Base-by-base conservation (phyloP, 2,113 vertebrate genomes). In the Coreoperca whiteheadi region DNA sequence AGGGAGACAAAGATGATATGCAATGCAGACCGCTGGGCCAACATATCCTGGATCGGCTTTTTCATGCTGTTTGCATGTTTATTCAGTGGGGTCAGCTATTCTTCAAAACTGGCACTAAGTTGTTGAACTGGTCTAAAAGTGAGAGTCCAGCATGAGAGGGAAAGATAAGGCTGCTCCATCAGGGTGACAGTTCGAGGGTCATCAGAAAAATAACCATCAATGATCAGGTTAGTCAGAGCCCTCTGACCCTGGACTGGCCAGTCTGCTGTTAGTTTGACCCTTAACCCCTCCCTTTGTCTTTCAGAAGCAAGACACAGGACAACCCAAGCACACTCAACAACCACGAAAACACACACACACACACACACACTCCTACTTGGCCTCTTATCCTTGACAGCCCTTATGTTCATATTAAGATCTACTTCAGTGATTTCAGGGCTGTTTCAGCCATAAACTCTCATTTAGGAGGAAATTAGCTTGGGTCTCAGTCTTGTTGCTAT, bases 371-470 rank as follows among this genome's bases (percentile, higher is more conserved):
- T 54, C 77, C 72, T 76, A 68, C 75, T 74, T 79, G 70, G 84
- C 92, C 93, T 93, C 87, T 95, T 93, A 92, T 93, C 92, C 88
- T 83, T 92, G 94, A 94, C 92, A 94, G 93, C 91, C 77, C 88
- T 88, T 90, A 83, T 65, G 80, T 86, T 87, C 90, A 93, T 94
- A 95, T 95, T 92, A 95, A 94, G 94, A 96, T 94, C 88, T 93
- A 94, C 93, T 87, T 83, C 91, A 90, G 91, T 78, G 91, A 87
- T 91, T 92, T 86, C 89, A 88, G 80, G 86, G 85, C 67, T 77
- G 86, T 94, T 93, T 92, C 88, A 87, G 92, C 93, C 90, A 95
- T 95, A 95, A 95, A 96, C 82, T 93, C 93, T 93, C 87, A 94
- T 95, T 96, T 96, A 92, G 90, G 83, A 60, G 91, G 75, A 90